Evolutionary conservation across 2,797 vertebrate genomes (phyloP), one percentile per base, ranked within the genome.

Genomic region (Spondyliosoma cantharus): DNA sequence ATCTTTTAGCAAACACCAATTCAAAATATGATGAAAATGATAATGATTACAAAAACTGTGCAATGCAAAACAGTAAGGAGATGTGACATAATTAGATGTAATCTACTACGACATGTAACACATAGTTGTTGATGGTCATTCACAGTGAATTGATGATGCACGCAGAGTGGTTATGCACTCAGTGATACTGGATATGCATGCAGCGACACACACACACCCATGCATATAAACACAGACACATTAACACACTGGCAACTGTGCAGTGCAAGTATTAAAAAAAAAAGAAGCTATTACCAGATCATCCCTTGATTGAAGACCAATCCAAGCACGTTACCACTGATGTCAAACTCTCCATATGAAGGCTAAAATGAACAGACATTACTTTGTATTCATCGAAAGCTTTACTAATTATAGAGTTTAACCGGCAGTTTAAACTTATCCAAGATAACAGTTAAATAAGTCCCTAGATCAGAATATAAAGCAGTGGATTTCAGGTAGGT

Each of bases 301-400:
- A 99, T 99, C 76, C 98, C 98, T 93, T 99, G 98, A 87, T 99
- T 99, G 96, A 99, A 99, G 92, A 99, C 94, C 88, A 99, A 89
- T 63, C 98, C 97, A 42, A 99, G 93, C 54, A 99, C 98, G 0
- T 99, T 99, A 60, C 98, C 98, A 0, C 98, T 99, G 62, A 99
- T 99, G 91, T 99, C 98, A 90, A 99, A 99, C 90, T 99, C 98
- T 2, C 95, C 97, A 5, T 99, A 99, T 7, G 98, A 99, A 0
- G 98, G 98, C 98, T 99, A 49, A 68, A 83, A 86, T n/a, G 66
- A 68, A 78, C 52, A 85, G 11, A 20, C 20, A 53, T 68, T 8
- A 64, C 1, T 53, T 11, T 9, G 48, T 57, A 3, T 46, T 45
- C 54, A 63, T 2, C n/a, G 7, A 53, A 25, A 57, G 17, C 20